Percentiles rank a stretch among this genome's conserved stretches.
Evolutionary conservation across 2,797 vertebrate genomes (phyloP).

Genomic region (Xerus rutilus): DNA sequence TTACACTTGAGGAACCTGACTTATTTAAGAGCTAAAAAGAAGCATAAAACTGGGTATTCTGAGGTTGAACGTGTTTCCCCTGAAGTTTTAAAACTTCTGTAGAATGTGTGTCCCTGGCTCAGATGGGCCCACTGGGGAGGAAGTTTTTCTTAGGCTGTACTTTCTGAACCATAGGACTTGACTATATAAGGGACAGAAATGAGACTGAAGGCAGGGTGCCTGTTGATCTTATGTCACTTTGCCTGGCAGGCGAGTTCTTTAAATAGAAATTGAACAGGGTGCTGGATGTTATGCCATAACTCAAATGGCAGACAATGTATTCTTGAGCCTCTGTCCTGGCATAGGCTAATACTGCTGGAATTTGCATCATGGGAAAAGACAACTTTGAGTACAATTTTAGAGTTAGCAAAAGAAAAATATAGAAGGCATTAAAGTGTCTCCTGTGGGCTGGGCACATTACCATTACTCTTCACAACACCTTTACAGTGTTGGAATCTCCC

Average conservation of each 20-base stretch:
- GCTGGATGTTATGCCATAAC: constrained; percentile 14
- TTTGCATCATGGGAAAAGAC: neutral
- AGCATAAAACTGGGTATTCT: neutral
- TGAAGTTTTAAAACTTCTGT: neutral
- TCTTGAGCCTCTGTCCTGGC: neutral
- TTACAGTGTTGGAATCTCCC: neutral
- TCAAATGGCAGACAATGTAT: constrained; percentile 37
- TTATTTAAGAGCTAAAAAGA: neutral
- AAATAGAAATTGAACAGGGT: constrained; percentile 63
- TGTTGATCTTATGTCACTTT: constrained; percentile 46
- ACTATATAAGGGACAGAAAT: neutral
- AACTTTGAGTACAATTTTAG: neutral
- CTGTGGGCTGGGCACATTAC: neutral
- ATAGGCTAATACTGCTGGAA: neutral
- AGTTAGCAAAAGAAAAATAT: constrained; percentile 30
- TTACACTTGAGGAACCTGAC: neutral
- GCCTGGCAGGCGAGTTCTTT: constrained; percentile 49
- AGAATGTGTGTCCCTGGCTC: neutral
- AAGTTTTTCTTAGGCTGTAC: neutral
- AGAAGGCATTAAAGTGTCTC: neutral
- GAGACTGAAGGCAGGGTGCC: neutral
- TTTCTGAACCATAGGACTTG: neutral
- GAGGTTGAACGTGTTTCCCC: neutral
- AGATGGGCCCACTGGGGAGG: neutral
- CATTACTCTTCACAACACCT: neutral